A percentile compares a stretch with the other conserved stretches of the same genome.
phyloP scores from a whole-genome alignment of 2,797 vertebrate genomes.

The Spinibarbus caldwelli region DNA sequence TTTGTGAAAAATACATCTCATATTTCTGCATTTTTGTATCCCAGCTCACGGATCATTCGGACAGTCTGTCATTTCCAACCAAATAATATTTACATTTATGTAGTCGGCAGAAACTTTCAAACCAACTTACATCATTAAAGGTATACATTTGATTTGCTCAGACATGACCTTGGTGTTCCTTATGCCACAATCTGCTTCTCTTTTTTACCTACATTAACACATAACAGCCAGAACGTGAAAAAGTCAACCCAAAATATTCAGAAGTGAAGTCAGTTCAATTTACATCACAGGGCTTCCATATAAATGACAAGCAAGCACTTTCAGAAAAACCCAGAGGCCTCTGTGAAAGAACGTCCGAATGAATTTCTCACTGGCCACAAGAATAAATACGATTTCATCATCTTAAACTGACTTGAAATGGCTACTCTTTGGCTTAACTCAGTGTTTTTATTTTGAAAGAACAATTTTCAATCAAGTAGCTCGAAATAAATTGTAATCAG shows the following conservation, averaged over 20 bases:
- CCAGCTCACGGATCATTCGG: neutral
- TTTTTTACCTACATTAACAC: neutral
- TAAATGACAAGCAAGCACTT: neutral
- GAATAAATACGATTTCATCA: neutral
- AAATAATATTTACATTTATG: neutral
- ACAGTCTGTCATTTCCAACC: neutral
- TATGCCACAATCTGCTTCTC: neutral
- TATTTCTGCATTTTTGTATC: neutral
- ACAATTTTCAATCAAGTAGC: neutral
- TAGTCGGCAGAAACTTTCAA: neutral
- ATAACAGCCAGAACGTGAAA: neutral
- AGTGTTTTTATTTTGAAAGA: neutral
- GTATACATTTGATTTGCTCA: neutral
- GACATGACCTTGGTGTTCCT: neutral
- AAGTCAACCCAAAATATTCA: neutral
- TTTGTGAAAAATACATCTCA: neutral
- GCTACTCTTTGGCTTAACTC: neutral
- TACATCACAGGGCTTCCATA: neutral
- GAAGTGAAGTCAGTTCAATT: neutral
- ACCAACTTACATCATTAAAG: neutral
- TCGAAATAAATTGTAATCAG: neutral
- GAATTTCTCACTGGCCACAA: neutral
- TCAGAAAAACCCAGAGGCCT: neutral
- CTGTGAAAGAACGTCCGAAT: neutral
- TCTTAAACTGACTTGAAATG: neutral